These are phyloP conservation scores for Montipora capitata DNA, from an alignment of 92 coral and sea anemone species.

Conservation along the genomic window DNA sequence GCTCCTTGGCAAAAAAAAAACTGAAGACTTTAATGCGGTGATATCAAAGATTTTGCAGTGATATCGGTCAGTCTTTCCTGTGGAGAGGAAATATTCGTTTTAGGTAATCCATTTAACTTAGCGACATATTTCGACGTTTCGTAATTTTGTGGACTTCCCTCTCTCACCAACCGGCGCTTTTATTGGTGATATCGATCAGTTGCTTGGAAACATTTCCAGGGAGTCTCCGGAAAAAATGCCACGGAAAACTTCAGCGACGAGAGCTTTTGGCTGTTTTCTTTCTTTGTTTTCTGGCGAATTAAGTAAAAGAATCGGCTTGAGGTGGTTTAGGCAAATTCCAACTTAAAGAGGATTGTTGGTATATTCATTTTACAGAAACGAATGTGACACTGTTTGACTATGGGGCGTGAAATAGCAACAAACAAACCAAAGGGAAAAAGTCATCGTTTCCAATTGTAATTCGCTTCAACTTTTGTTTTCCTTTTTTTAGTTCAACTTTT, in stretches of 20 bases:
- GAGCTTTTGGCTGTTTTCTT: neutral
- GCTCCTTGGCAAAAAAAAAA: constrained; percentile 8
- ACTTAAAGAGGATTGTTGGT: constrained; percentile 19
- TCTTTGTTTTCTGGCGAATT: too few species aligned
- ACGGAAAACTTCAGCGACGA: neutral
- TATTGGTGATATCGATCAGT: neutral
- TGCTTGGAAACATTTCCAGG: constrained; percentile 9
- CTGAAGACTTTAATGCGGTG: constrained; percentile 16
- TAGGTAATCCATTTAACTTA: constrained; percentile 11
- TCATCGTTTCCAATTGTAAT: neutral
- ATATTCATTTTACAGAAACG: neutral
- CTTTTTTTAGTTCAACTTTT: neutral
- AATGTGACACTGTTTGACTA: neutral
- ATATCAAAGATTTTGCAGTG: constrained; percentile 16
- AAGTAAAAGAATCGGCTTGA: neutral
- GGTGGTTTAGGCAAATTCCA: neutral
- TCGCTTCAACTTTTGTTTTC: neutral
- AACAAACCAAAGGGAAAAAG: neutral
- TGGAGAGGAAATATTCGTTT: constrained; percentile 13
- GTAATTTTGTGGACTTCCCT: neutral
- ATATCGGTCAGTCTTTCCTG: constrained; percentile 1
- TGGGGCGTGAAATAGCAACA: neutral
- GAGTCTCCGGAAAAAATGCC: constrained; percentile 40
- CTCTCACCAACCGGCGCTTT: neutral
- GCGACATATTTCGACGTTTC: neutral